Evolutionary conservation across 2,888 invertebrate species (phyloP).

Genomic region (Hypercompe scribonia): DNA sequence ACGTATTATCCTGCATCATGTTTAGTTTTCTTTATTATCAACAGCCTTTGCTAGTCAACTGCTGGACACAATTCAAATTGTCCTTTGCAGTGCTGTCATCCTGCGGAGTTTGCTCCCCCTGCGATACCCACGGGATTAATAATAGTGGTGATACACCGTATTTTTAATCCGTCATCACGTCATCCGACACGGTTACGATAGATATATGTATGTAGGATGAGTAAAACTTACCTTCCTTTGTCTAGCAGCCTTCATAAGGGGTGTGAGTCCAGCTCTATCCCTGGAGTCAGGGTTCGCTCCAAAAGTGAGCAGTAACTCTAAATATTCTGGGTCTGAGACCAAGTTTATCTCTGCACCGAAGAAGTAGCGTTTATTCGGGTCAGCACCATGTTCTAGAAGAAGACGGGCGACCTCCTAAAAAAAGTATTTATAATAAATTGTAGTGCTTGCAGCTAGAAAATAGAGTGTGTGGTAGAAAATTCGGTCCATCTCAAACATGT

Average conservation of each 20-base stretch:
- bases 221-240: constrained; percentile 88
- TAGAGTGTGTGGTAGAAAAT: not conserved
- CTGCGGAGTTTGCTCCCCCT: no score
- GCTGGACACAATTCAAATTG: no score
- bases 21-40: no score
- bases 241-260: constrained; percentile 96
- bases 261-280: constrained; percentile 95
- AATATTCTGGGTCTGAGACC: constrained; percentile 92
- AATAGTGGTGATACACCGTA: no score
- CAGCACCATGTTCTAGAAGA: constrained; percentile 93
- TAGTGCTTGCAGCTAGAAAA: not conserved
- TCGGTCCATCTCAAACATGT: no score
- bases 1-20: not conserved
- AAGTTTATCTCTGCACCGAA: constrained; percentile 96
- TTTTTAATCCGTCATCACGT: no score
- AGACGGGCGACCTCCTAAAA: constrained; percentile 88
- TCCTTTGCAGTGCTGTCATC: no score
- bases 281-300: constrained; percentile 96
- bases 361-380: constrained; percentile 96
- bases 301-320: constrained; percentile 93
- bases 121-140: no score
- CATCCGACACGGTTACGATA: not conserved
- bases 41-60: no score
- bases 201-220: not conserved
- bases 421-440: not conserved